These are phyloP conservation scores for Passer montanus DNA, from an alignment of 2,113 vertebrate genomes.

Conservation along the genomic window DNA sequence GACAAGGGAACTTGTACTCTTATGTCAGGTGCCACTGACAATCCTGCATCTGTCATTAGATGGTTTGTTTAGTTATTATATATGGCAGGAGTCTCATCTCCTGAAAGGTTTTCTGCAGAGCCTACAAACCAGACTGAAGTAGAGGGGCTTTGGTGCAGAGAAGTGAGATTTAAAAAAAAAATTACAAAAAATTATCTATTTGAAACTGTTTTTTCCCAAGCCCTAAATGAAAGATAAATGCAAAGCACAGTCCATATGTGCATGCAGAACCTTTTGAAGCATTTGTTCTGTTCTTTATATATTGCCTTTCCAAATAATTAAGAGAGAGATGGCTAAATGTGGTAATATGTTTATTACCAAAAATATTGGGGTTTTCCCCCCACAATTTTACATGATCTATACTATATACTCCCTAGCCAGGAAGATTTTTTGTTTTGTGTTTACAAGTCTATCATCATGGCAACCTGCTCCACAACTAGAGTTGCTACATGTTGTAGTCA, in stretches of 20 bases:
- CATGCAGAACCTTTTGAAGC: background rate
- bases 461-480: background rate
- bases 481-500: background rate
- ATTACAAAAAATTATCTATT: background rate
- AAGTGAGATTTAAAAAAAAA: background rate
- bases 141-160: background rate
- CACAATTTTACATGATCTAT: background rate
- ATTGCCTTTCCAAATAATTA: background rate
- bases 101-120: background rate
- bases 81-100: background rate
- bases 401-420: background rate
- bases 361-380: background rate
- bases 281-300: background rate
- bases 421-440: background rate
- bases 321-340: background rate
- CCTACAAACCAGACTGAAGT: background rate
- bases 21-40: slow-evolving; percentile 42
- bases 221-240: background rate
- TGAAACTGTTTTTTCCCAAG: background rate
- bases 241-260: background rate
- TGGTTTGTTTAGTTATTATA: slow-evolving; percentile 16
- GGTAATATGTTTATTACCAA: background rate
- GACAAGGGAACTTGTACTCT: slow-evolving; percentile 44
- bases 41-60: slow-evolving; percentile 4
- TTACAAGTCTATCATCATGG: background rate